Conservation (phyloP, 2,113 vertebrate species). For the Dinomys branickii region DNA sequence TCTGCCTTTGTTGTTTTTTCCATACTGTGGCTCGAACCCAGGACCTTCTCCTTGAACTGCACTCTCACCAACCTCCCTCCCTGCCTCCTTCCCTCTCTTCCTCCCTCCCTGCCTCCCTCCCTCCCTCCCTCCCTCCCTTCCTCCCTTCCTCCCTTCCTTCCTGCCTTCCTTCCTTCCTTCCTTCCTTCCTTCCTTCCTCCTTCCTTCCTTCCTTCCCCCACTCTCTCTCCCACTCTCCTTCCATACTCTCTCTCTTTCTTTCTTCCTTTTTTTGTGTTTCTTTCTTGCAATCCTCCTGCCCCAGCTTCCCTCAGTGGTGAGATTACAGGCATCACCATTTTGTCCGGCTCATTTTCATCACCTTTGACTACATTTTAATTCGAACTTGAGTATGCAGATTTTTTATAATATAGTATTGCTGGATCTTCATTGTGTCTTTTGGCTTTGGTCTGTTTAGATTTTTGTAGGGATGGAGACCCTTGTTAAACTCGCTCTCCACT, state of each 20-base stretch:
- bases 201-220: too few species aligned
- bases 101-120: background rate
- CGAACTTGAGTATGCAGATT: background rate
- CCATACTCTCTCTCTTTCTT: too few species aligned
- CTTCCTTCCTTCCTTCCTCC: too few species aligned
- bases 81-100: too few species aligned
- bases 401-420: background rate
- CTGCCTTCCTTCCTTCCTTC: too few species aligned
- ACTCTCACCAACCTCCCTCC: background rate
- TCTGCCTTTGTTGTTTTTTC: background rate
- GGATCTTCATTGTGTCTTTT: background rate
- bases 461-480: background rate
- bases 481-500: background rate
- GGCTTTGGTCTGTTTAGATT: background rate
- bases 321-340: background rate
- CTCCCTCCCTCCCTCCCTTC: too few species aligned
- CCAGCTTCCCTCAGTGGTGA: background rate
- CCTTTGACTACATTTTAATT: background rate
- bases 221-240: too few species aligned
- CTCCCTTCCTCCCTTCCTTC: too few species aligned
- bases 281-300: background rate
- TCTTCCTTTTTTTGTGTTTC: too few species aligned
- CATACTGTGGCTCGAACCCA: background rate
- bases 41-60: background rate
- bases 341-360: background rate